Base-by-base conservation (phyloP, 1,140 invertebrate species). In the Magallana gigas region DNA sequence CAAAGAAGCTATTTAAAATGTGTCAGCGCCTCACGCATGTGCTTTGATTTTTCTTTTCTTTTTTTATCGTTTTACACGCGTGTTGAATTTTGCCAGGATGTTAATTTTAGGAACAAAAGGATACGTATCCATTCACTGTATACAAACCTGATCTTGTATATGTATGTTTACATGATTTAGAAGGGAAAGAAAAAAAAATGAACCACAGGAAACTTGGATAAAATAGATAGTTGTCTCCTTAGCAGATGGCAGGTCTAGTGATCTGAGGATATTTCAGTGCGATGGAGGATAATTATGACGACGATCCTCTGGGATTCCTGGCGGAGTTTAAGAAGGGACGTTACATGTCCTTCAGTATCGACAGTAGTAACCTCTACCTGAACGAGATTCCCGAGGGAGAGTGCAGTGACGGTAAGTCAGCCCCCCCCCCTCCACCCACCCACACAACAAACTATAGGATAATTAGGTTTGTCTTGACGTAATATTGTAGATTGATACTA, bases 241-340 rank as follows among this genome's bases (percentile, higher is more conserved):
- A 12, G 60, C n/a, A 5, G 60, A 62, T 62, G 36, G 36, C 36
- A 5, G 5, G 18, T 71, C 9, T 8, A 23, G 29, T 76, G 68
- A 76, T 76, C 36, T 76, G 68, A 76, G 8, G 23, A 76, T 23
- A 4, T 76, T 76, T 29, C 36, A 29, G 36, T 76, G 68, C 11
- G 12, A 76, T 76, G 68, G 68, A 76, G 23, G 68, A 76, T 12
- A 76, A 36, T 76, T 36, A 76, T 29, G 68, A 76, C 36, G 68
- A 64, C 60, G 60, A 76, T 12, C 68, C 68, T 29, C 68, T 76
- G 8, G 68, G 68, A 29, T 23, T 76, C 7, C 8, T 76, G 68
- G 68, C 68, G 6, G 68, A 76, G 68, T 76, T 76, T 76, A 76
- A 76, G 68, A 76, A 76, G 68, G 68, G 68, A 76, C 68, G 68